Conservation (phyloP, 1,140 invertebrate genomes). For the Achroia grisella region DNA sequence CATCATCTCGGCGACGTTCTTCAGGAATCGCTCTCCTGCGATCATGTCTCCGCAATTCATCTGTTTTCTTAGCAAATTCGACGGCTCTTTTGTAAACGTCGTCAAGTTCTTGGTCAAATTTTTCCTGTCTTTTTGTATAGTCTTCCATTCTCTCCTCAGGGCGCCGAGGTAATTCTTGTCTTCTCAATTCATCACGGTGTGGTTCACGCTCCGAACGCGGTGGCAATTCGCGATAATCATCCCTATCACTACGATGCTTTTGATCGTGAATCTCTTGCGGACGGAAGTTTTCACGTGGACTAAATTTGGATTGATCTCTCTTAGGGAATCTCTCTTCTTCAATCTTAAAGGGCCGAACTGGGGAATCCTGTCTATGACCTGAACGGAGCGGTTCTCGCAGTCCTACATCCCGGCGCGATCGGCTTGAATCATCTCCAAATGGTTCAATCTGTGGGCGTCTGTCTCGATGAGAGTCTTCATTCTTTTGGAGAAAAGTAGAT, state of each 20-base stretch:
- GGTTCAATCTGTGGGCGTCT: background rate
- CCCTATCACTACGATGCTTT: constrained; percentile 17
- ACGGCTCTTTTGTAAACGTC: constrained; percentile 51
- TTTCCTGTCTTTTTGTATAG: constrained; percentile 17
- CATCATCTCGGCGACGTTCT: constrained; percentile 11
- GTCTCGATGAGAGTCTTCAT: too few relatives aligned
- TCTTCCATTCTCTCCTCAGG: constrained; percentile 19
- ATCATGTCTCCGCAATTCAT: constrained; percentile 31
- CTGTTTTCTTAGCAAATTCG: constrained; percentile 46
- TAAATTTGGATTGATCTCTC: constrained; percentile 4
- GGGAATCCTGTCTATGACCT: background rate
- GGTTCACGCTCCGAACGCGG: constrained; percentile 4
- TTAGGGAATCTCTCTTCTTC: background rate
- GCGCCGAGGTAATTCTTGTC: constrained; percentile 17
- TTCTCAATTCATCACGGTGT: background rate
- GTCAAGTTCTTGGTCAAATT: constrained; percentile 48
- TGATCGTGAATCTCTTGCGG: constrained; percentile 17
- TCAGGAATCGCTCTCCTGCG: constrained; percentile 14
- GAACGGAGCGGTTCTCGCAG: background rate
- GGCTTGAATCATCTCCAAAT: background rate
- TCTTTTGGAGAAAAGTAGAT: background rate
- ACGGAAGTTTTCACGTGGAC: constrained; percentile 11
- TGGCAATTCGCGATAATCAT: constrained; percentile 12
- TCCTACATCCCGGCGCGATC: background rate
- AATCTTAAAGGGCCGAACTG: background rate